Conservation (phyloP, 2,888 invertebrate species). For the Zhuqinia jingwanae region DNA sequence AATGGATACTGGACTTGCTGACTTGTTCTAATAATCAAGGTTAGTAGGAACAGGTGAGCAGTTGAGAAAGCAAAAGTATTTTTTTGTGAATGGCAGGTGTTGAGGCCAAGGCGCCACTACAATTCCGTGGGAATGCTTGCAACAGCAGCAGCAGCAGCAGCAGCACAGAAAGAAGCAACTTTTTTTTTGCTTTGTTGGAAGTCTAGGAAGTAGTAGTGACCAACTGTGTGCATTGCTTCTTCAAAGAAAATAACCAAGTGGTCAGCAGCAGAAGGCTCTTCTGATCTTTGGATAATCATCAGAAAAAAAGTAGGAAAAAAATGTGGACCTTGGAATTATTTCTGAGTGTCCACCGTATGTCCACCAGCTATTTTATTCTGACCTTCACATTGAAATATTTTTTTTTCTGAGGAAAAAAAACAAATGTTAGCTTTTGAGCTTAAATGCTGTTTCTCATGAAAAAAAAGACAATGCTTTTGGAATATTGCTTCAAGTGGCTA, state of each 20-base stretch:
- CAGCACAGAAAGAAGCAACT: not conserved
- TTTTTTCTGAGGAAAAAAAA: not conserved
- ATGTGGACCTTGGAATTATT: conserved; percentile 5
- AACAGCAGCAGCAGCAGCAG: not conserved
- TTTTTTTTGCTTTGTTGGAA: not conserved
- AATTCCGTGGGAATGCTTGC: not conserved
- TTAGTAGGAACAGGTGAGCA: conserved; percentile 22
- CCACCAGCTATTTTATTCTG: not conserved
- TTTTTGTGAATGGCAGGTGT: conserved; percentile 21
- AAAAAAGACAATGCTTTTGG: not conserved
- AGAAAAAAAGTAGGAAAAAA: too few relatives aligned
- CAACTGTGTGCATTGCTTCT: not conserved
- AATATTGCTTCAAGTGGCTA: not conserved
- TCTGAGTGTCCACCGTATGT: not conserved
- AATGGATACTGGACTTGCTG: too few relatives aligned
- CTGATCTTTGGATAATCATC: too few relatives aligned
- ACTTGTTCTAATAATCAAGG: not conserved
- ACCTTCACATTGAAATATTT: conserved; percentile 10
- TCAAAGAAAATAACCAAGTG: not conserved
- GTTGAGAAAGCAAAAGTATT: conserved; percentile 1
- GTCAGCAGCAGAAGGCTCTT: not conserved
- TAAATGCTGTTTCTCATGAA: not conserved
- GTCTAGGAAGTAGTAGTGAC: not conserved
- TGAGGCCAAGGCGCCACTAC: not conserved
- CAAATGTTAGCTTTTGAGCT: not conserved